Base-by-base conservation (phyloP, 2,113 vertebrate species). In the Arizona elegans region DNA sequence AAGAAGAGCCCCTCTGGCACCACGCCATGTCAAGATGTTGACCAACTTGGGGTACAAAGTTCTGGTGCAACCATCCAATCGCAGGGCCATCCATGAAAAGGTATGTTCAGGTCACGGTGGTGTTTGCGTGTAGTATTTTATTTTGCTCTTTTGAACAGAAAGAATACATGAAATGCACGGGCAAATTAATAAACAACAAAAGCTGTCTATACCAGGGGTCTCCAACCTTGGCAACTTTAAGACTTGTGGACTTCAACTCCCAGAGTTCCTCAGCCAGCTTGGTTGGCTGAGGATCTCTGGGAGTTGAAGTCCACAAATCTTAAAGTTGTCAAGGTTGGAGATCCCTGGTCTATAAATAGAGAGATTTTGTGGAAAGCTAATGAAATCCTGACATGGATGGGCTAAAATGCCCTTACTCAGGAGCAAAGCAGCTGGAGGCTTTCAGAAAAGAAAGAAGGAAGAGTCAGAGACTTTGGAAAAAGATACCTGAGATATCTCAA, bases 41-140 rank as follows among this genome's bases (percentile, higher is more conserved):
- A 98, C 99, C 47, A 97, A 98, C n/a, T 97, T 98, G 58, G 99
- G 99, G 0, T 98, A 99, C 95, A 99, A 98, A 95, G 99, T 99
- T 91, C 96, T 99, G 93, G 98, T 99, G 33, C 99, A 99, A 87
- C 99, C 99, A 0, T 99, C 99, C 53, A 99, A 99, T 94, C 97
- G 99, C 90, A 98, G 99, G 95, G 98, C 99, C 92, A 98, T 99
- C 94, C 99, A 99, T 1, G 99, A 99, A 94, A 98, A 98, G 98
- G 99, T 99, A 65, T 98, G 75, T 38, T 21, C 38, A 15, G 33
- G 33, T 3, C 7, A 15, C 1, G n/a, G 70, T 38, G n/a, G 15
- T 2, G 2, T 81, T 75, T 38, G n/a, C 8, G 2, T 17, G 91
- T 90, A 50, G 50, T 56, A 9, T n/a, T 55, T 15, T 65, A 38